Conservation (phyloP, 2,888 invertebrate species). For the Melanophora roralis region DNA sequence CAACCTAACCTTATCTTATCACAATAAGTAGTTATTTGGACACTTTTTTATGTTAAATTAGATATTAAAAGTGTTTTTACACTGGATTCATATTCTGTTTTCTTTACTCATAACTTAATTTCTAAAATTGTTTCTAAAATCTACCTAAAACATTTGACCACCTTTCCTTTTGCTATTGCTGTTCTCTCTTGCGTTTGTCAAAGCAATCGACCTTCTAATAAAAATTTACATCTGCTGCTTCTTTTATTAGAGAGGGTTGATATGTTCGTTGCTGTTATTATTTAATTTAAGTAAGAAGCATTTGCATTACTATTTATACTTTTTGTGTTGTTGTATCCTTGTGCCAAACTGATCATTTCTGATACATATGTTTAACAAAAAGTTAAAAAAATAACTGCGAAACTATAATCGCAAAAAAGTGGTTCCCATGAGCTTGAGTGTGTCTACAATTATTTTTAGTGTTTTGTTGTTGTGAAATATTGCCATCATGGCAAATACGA, state of each 20-base stretch:
- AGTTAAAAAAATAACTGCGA: conserved; percentile 2
- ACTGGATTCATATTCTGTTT: too few species aligned
- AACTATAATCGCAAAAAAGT: conserved; percentile 58
- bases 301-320: not conserved
- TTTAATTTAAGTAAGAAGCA: conserved; percentile 37
- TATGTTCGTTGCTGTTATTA: conserved; percentile 14
- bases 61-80: too few species aligned
- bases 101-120: too few species aligned
- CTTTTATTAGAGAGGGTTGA: conserved; percentile 44
- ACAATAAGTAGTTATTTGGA: too few species aligned
- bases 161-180: too few species aligned
- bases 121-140: too few species aligned
- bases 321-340: not conserved
- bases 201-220: conserved; percentile 56
- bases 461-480: conserved; percentile 71
- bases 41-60: too few species aligned
- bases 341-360: conserved; percentile 51
- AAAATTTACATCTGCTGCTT: conserved; percentile 51
- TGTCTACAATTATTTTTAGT: conserved; percentile 74
- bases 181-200: too few species aligned
- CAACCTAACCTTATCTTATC: too few species aligned
- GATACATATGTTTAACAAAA: conserved; percentile 46
- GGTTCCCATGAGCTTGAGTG: conserved; percentile 75
- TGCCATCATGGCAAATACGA: conserved; percentile 73
- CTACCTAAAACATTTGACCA: too few species aligned